Percentiles rank a stretch among this genome's conserved stretches.
phyloP scores from a whole-genome alignment of 2,888 invertebrate genomes.

The Dioctria linearis region DNA sequence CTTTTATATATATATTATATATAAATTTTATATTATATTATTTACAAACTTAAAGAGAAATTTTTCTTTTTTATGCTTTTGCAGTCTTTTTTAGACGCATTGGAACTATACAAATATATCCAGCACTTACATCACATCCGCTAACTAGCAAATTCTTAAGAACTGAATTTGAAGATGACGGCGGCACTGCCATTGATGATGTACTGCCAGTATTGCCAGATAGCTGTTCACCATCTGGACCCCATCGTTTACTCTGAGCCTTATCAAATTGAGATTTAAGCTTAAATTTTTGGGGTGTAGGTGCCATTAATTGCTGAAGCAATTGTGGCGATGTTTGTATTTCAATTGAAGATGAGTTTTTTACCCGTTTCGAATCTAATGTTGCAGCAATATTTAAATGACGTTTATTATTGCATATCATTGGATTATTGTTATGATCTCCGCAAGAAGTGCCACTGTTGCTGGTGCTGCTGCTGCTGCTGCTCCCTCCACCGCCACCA shows the following conservation, averaged over 20 bases:
- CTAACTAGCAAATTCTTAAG: slow-evolving; percentile 95
- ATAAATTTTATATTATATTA: slow-evolving; percentile 16
- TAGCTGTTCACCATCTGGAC: slow-evolving; percentile 64
- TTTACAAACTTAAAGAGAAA: slow-evolving; percentile 41
- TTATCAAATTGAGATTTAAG: slow-evolving; percentile 61
- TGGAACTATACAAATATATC: slow-evolving; percentile 89
- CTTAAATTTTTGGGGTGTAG: slow-evolving; percentile 65
- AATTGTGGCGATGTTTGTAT: slow-evolving; percentile 71
- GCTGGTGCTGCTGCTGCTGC: slow-evolving; percentile 10
- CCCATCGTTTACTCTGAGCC: slow-evolving; percentile 68
- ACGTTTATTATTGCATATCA: slow-evolving; percentile 59
- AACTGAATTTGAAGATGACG: slow-evolving; percentile 74
- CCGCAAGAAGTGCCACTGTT: not conserved
- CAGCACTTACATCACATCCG: slow-evolving; percentile 95
- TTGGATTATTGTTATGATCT: slow-evolving; percentile 15
- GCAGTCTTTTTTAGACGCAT: slow-evolving; percentile 74
- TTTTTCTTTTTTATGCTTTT: slow-evolving; percentile 66
- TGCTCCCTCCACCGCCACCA: not conserved
- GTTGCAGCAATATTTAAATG: slow-evolving; percentile 57
- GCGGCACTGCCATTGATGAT: slow-evolving; percentile 64
- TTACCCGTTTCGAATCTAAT: slow-evolving; percentile 59
- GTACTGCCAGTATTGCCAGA: slow-evolving; percentile 54
- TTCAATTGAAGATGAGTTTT: slow-evolving; percentile 65
- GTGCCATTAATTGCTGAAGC: slow-evolving; percentile 76
- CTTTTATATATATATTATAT: not conserved